Base-by-base conservation (phyloP, 2,797 vertebrate species). In the Premnoplex brunnescens region DNA sequence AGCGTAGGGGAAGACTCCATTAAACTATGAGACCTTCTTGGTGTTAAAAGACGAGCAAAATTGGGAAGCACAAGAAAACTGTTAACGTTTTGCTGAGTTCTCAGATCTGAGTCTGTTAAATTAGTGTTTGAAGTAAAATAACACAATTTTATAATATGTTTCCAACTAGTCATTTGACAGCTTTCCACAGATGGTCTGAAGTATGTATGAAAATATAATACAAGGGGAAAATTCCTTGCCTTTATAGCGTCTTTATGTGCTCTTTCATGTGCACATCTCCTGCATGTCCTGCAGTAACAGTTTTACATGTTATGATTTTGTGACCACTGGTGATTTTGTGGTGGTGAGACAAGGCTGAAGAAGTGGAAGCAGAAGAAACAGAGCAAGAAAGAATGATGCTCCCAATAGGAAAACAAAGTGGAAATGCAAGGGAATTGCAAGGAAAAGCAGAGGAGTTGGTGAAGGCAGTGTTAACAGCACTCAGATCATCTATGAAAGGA, bases 121-220 rank as follows among this genome's bases (percentile, higher is more conserved):
- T 66, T 72, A 95, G n/a, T 84, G 82, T 75, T 95, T 90, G 64
- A 91, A 89, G 46, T 91, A 78, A 95, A 93, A 93, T 86, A 96
- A 49, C 68, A 77, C 26, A 28, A 60, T 87, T 93, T 87, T 85
- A 55, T 94, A 78, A 37, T 80, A 80, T 87, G 48, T 87, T 82
- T 87, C 20, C 28, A 93, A 52, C 67, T 93, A 96, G 94, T 95
- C 80, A 91, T 93, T 96, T 96, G 80, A 85, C 87, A 92, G 91
- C 81, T 92, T 94, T 89, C 59, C 64, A 73, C 94, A 95, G 94
- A 92, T 93, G 94, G 84, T 82, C 94, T 87, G 36, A 76, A 79
- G 18, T 59, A 63, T 74, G 52, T 71, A 93, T 44, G 59, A 89
- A 95, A 91, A 94, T 95, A 69, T n/a, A 93, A 84, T 18, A 24